Percentiles rank a stretch among this genome's conserved stretches.
Evolutionary conservation across 2,797 vertebrate genomes (phyloP).

Genomic region (Tangara arthus): DNA sequence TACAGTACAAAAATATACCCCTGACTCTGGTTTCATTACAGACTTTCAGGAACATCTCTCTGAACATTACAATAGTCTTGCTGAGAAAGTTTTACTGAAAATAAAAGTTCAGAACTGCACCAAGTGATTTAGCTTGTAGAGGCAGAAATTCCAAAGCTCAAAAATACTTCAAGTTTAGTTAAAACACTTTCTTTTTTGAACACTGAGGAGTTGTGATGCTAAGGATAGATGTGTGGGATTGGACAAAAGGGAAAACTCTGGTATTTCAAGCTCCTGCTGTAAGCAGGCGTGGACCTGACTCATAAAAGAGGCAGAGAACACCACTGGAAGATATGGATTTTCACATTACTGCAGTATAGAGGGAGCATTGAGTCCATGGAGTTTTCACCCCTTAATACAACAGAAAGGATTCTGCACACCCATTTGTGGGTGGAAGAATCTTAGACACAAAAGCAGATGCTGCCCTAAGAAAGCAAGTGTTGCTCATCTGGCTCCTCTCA

Average conservation of each 20-base stretch:
- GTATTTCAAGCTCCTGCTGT: background rate
- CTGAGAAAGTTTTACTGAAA: slow-evolving; percentile 33
- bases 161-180: background rate
- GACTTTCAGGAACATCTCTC: background rate
- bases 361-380: background rate
- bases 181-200: background rate
- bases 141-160: background rate
- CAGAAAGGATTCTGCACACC: background rate
- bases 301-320: background rate
- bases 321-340: background rate
- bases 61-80: background rate
- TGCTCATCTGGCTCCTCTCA: background rate
- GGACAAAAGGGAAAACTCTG: background rate
- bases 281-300: slow-evolving; percentile 17
- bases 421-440: background rate
- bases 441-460: background rate
- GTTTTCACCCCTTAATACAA: background rate
- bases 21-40: background rate
- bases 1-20: background rate
- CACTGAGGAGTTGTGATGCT: background rate
- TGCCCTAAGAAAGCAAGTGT: background rate
- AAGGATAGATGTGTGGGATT: background rate
- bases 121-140: background rate
- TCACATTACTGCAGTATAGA: background rate
- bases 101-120: background rate